These are phyloP conservation scores for Entomyzon cyanotis DNA, from an alignment of 2,113 vertebrate genomes.

Conservation along the genomic window DNA sequence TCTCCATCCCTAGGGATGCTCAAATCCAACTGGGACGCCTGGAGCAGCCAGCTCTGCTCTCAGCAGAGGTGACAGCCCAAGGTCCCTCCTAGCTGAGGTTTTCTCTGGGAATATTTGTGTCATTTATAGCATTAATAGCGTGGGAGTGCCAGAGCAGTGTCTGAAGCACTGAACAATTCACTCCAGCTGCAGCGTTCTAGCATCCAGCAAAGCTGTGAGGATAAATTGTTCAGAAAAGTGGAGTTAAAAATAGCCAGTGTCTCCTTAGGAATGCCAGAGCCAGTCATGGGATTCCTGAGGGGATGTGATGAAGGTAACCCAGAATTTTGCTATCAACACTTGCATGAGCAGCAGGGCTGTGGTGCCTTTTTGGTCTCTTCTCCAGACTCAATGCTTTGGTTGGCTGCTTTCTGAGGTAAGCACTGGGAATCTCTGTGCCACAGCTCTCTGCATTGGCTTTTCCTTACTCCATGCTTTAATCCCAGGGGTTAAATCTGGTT, in stretches of 20 bases:
- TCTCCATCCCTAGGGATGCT: neutral
- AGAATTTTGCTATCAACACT: neutral
- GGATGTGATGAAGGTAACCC: neutral
- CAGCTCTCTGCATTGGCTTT: neutral
- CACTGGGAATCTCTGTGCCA: neutral
- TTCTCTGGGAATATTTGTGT: neutral
- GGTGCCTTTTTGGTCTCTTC: neutral
- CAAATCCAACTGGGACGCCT: rapidly evolving
- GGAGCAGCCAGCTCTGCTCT: neutral
- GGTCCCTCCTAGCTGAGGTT: rapidly evolving
- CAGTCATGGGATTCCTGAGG: neutral
- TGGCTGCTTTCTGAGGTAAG: constrained; percentile 11
- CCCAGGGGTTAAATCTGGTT: neutral
- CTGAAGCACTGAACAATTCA: rapidly evolving
- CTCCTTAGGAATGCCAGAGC: neutral
- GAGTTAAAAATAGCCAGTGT: neutral
- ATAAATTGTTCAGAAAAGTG: neutral
- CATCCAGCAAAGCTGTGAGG: neutral
- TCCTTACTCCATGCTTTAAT: neutral
- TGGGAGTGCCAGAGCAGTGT: neutral
- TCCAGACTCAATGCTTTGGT: neutral
- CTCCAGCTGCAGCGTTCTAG: neutral
- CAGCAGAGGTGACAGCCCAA: neutral
- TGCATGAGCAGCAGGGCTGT: neutral
- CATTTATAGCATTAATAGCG: rapidly evolving